Evolutionary conservation across 2,888 invertebrate species (phyloP).

Genomic region (Gari tellinella): DNA sequence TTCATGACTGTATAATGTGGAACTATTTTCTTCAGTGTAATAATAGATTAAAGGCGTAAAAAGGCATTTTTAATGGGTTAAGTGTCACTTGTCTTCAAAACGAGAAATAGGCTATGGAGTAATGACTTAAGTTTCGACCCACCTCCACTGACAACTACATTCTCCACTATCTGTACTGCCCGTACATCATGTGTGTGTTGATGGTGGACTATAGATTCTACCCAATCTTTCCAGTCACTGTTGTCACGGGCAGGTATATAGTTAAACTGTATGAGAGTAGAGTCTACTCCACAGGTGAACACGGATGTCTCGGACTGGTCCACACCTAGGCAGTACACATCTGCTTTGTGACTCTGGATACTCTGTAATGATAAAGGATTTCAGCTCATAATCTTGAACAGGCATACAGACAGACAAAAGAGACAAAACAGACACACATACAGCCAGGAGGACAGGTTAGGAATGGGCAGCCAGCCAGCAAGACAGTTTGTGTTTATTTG

Average conservation of each 20-base stretch:
- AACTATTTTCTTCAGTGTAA: no score
- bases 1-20: no score
- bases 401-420: no score
- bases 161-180: slow-evolving; percentile 88
- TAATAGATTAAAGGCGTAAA: no score
- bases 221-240: slow-evolving; percentile 88
- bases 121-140: slow-evolving; percentile 28
- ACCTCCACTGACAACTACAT: slow-evolving; percentile 91
- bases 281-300: slow-evolving; percentile 88
- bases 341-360: slow-evolving; percentile 92
- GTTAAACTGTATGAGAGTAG: slow-evolving; percentile 90
- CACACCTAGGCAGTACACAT: slow-evolving; percentile 91
- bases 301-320: slow-evolving; percentile 75
- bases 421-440: no score
- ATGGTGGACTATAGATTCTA: slow-evolving; percentile 91
- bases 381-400: no score
- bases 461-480: no score
- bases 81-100: no score
- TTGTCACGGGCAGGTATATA: slow-evolving; percentile 86
- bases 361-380: slow-evolving; percentile 72
- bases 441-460: no score
- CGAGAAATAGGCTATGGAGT: no score
- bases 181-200: slow-evolving; percentile 95
- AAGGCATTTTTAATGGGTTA: no score
- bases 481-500: no score